Evolutionary conservation across 2,797 vertebrate genomes (phyloP), one percentile per base, ranked within the genome.

Genomic region (Micrastur ruficollis): DNA sequence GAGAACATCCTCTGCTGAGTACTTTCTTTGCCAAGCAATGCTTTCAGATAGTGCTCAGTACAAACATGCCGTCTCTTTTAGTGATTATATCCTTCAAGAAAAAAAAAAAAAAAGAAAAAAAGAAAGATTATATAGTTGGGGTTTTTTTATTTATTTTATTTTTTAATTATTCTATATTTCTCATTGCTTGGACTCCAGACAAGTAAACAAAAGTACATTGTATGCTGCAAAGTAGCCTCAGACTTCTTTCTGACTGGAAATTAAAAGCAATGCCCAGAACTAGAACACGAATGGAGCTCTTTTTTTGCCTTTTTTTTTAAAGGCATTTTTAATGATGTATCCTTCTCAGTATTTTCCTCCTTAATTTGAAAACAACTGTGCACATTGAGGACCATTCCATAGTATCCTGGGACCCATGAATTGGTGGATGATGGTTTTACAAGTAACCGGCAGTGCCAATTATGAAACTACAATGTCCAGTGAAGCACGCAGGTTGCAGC

Each of bases 41-140:
- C 42, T 78, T 95, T 97, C 59, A 86, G 49, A 86, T 38, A 34
- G 9, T 91, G n/a, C 78, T 95, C 42, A 58, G 34, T 90, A 86
- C 86, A 97, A 79, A 23, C 11, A 21, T 29, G 7, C 22, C 83
- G 12, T 46, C 36, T 90, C 40, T 84, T 95, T 94, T 42, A 74
- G 65, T 76, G 59, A 88, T 70, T 92, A 91, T 78, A 66, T 40
- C 72, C 65, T 93, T 52, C 4, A 90, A 74, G 61, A 53, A 26
- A n/a, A 14, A 9, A 18, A 52, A 27, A 62, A 71, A 61, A 53
- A 26, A n/a, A 14, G 8, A 18, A 52, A 27, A 62, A 71, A 61
- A 66, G 46, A 80, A 36, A 27, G 0, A 22, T 8, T 42, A 7
- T 22, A 10, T 42, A 47, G 44, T 91, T 93, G 32, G 4, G 14